These are phyloP conservation scores for Pelvicachromis taeniatus DNA, from an alignment of 2,113 vertebrate species.

Conservation along the genomic window DNA sequence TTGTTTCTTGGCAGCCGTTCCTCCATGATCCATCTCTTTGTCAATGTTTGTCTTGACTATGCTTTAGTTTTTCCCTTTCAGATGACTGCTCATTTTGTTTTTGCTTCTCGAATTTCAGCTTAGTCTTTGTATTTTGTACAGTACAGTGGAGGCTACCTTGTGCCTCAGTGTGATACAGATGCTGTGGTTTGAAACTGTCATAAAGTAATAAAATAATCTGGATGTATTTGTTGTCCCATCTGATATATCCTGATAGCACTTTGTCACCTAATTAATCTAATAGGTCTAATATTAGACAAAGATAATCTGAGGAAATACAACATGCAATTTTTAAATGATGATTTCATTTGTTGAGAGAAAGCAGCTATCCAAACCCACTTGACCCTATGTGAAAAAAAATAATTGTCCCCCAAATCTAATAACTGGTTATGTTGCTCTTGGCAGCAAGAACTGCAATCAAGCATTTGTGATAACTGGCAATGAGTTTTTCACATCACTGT, in stretches of 20 bases:
- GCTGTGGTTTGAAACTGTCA: not conserved
- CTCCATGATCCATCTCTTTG: not conserved
- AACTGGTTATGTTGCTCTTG: not conserved
- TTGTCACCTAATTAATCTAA: not conserved
- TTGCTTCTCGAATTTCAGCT: not conserved
- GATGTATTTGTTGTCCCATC: not conserved
- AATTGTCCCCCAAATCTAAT: not conserved
- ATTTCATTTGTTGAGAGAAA: not conserved
- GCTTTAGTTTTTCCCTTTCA: not conserved
- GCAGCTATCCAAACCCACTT: not conserved
- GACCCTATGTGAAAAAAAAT: not conserved
- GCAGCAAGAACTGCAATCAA: not conserved
- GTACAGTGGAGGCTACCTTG: not conserved
- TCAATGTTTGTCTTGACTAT: not conserved
- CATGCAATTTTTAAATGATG: not conserved
- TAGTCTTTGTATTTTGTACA: not conserved
- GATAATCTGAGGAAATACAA: not conserved
- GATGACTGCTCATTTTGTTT: not conserved
- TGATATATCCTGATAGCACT: not conserved
- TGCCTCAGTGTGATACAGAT: not conserved
- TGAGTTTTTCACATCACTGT: not conserved
- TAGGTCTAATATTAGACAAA: not conserved
- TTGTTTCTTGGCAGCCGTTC: conserved; percentile 7
- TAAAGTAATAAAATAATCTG: not conserved
- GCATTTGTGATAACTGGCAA: not conserved